phyloP scores from a whole-genome alignment of 1,140 invertebrate genomes.

The Cylas formicarius region DNA sequence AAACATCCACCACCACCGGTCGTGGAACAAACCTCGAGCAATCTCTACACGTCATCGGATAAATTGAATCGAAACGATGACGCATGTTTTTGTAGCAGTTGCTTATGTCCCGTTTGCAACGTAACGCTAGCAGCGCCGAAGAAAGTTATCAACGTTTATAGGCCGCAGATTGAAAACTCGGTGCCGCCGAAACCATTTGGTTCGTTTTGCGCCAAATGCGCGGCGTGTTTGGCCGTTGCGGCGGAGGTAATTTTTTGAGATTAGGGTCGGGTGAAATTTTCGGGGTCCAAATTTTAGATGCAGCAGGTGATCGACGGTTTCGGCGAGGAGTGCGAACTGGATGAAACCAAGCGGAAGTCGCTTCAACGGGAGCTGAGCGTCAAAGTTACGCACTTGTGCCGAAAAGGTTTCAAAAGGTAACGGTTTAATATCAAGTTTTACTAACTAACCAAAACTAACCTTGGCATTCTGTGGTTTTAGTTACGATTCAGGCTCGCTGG shows the following conservation, averaged over 20 bases:
- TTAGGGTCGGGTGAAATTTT: background rate
- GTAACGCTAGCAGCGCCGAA: conserved; percentile 20
- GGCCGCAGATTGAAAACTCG: conserved; percentile 18
- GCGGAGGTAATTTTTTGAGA: conserved; percentile 17
- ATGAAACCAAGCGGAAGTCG: conserved; percentile 8
- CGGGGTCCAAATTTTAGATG: conserved; percentile 24
- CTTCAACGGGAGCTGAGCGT: conserved; percentile 8
- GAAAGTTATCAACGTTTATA: conserved; percentile 31
- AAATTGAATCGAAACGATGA: conserved; percentile 4
- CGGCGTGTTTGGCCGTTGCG: conserved; percentile 27
- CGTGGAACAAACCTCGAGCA: background rate
- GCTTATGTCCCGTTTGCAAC: conserved; percentile 12
- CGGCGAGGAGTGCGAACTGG: conserved; percentile 14
- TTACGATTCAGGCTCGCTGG: conserved; percentile 22
- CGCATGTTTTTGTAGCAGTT: conserved; percentile 6
- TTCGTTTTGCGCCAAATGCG: conserved; percentile 28
- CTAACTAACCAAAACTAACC: background rate
- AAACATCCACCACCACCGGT: conserved; percentile 1
- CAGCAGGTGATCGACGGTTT: conserved; percentile 14
- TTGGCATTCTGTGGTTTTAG: conserved; percentile 16
- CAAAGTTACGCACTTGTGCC: conserved; percentile 16
- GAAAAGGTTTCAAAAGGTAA: conserved; percentile 26
- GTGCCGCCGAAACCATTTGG: conserved; percentile 26
- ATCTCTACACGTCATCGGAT: background rate
- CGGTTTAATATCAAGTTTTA: background rate